These are phyloP conservation scores for Pipistrellus nathusii DNA, from an alignment of 2,797 vertebrate genomes.

Conservation along the genomic window DNA sequence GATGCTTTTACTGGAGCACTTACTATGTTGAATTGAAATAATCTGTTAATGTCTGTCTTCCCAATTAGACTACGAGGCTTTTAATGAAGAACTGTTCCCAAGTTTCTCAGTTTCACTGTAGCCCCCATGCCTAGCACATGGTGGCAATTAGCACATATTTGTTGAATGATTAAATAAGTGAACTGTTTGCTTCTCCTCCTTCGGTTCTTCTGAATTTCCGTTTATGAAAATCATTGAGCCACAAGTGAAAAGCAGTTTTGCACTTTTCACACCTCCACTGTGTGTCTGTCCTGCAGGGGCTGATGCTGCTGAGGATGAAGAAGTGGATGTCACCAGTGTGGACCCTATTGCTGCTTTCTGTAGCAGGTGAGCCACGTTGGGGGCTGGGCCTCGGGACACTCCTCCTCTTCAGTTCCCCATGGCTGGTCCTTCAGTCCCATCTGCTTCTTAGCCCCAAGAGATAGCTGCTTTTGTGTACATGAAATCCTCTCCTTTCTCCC, in stretches of 20 bases:
- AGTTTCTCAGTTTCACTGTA: neutral
- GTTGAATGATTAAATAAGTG: neutral
- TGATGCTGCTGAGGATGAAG: conserved; percentile 97
- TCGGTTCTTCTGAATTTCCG: neutral
- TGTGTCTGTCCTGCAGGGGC: conserved; percentile 89
- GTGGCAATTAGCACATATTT: neutral
- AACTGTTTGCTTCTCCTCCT: conserved; percentile 21
- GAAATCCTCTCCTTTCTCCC: neutral
- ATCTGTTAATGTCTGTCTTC: neutral
- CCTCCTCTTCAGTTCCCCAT: neutral
- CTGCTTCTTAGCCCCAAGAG: neutral
- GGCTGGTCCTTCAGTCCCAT: neutral
- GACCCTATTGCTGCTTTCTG: conserved; percentile 98
- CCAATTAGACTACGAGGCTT: neutral
- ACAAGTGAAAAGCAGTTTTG: neutral
- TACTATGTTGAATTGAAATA: neutral
- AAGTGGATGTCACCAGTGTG: conserved; percentile 97
- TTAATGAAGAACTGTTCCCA: neutral
- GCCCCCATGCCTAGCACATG: neutral
- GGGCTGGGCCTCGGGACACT: fast-evolving
- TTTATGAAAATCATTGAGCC: neutral
- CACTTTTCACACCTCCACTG: neutral
- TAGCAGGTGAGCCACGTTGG: conserved; percentile 92
- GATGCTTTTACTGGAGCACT: neutral
- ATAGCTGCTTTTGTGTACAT: neutral